Evolutionary conservation across 2,113 vertebrate genomes (phyloP).

Genomic region (Columba livia): DNA sequence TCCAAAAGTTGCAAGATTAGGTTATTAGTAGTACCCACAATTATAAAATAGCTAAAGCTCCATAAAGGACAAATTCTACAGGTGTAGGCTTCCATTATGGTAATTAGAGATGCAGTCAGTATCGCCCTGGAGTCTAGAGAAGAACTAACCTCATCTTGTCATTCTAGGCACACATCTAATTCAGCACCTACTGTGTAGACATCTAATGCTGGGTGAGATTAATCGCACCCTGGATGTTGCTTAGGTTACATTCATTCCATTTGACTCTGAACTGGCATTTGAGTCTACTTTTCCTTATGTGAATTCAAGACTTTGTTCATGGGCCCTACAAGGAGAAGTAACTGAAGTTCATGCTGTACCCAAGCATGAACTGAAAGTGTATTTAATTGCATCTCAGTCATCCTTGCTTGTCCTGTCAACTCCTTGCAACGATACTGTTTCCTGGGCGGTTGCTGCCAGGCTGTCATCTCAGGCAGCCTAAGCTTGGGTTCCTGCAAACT

Average conservation of each 20-base stretch:
- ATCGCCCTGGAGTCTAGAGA: neutral
- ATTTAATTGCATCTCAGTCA: neutral
- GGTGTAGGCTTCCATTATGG: neutral
- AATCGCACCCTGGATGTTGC: neutral
- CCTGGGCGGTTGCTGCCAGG: neutral
- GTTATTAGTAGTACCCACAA: neutral
- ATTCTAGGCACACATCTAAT: neutral
- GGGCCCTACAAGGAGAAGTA: neutral
- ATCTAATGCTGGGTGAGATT: neutral
- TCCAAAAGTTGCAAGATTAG: neutral
- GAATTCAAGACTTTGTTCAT: neutral
- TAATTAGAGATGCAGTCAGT: neutral
- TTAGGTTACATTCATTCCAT: neutral
- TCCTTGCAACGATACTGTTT: neutral
- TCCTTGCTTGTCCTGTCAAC: neutral
- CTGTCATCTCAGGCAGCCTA: neutral
- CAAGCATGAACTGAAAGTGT: neutral
- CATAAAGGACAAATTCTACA: neutral
- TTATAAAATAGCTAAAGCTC: neutral
- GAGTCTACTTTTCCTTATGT: neutral
- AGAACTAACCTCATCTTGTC: neutral
- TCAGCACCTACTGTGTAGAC: neutral
- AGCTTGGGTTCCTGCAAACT: neutral
- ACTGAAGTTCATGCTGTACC: neutral
- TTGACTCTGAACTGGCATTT: neutral